Percentiles rank a stretch among this genome's conserved stretches.
Evolutionary conservation across 1,140 invertebrate genomes (phyloP).

Genomic region (Hydropsyche tenuis): DNA sequence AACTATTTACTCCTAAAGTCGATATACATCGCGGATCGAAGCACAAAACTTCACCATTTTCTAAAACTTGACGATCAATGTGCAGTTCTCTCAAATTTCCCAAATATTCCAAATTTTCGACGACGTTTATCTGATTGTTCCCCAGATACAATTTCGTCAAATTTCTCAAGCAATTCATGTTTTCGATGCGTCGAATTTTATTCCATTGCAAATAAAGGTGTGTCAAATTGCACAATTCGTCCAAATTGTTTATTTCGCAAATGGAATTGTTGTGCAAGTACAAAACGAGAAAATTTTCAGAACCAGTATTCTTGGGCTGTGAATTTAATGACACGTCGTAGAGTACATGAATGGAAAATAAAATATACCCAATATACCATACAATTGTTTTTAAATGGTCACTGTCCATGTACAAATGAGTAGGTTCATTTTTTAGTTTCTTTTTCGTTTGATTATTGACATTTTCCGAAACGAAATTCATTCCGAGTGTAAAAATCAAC

Average conservation of each 20-base stretch:
- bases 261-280: constrained; percentile 72
- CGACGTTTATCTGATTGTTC: constrained; percentile 69
- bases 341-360: no score
- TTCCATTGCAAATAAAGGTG: constrained; percentile 76
- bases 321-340: no score
- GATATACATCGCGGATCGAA: constrained; percentile 70
- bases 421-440: constrained; percentile 33
- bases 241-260: constrained; percentile 67
- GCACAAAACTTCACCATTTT: constrained; percentile 64
- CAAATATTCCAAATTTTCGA: constrained; percentile 71
- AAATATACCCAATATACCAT: no score
- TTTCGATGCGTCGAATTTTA: constrained; percentile 68
- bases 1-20: constrained; percentile 64
- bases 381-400: constrained; percentile 62
- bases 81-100: constrained; percentile 69
- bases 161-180: constrained; percentile 64
- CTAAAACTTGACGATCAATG: constrained; percentile 69
- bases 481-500: no score
- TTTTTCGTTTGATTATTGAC: not conserved
- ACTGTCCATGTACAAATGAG: constrained; percentile 64
- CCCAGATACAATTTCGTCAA: constrained; percentile 72
- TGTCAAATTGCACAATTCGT: constrained; percentile 65
- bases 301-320: constrained; percentile 62
- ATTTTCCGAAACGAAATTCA: no score
- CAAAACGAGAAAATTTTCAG: constrained; percentile 64